phyloP scores from a whole-genome alignment of 2,113 vertebrate species.

The Tenebrosternarchus preto region DNA sequence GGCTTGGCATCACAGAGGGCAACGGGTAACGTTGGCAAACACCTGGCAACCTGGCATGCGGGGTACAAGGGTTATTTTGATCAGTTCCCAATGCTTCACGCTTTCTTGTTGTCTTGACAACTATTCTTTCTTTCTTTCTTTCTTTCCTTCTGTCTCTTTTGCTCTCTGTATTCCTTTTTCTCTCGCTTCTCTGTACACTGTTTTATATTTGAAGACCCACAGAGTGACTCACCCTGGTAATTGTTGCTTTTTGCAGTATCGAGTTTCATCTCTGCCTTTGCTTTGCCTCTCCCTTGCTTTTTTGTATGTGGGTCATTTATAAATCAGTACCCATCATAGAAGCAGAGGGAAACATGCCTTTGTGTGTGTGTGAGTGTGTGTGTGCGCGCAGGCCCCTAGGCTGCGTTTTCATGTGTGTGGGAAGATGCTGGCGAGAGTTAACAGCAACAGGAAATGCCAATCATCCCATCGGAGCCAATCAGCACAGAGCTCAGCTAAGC shows the following conservation, averaged over 20 bases:
- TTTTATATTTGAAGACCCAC: constrained; percentile 27
- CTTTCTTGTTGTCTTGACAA: not conserved
- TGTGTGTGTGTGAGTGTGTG: constrained; percentile 5
- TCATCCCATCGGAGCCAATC: constrained; percentile 51
- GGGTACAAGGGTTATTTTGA: too few species aligned
- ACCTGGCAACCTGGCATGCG: not conserved
- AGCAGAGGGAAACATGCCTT: constrained; percentile 22
- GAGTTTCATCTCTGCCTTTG: constrained; percentile 41
- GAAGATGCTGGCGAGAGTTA: constrained; percentile 51
- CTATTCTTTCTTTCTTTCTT: not conserved
- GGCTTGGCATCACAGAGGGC: not conserved
- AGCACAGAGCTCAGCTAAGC: constrained; percentile 25
- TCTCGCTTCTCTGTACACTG: not conserved
- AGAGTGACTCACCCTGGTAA: constrained; percentile 34
- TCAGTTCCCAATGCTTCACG: not conserved
- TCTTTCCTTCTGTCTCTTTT: not conserved
- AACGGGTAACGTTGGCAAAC: not conserved
- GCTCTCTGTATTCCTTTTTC: not conserved
- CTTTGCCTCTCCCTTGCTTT: not conserved
- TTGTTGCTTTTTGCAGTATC: constrained; percentile 38
- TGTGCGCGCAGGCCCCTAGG: constrained; percentile 26
- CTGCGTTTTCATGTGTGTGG: constrained; percentile 44
- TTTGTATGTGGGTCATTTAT: constrained; percentile 66
- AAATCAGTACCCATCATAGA: constrained; percentile 63
- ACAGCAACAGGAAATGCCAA: constrained; percentile 56